Conservation (phyloP, 2,797 vertebrate genomes). For the Sciurus vulgaris region DNA sequence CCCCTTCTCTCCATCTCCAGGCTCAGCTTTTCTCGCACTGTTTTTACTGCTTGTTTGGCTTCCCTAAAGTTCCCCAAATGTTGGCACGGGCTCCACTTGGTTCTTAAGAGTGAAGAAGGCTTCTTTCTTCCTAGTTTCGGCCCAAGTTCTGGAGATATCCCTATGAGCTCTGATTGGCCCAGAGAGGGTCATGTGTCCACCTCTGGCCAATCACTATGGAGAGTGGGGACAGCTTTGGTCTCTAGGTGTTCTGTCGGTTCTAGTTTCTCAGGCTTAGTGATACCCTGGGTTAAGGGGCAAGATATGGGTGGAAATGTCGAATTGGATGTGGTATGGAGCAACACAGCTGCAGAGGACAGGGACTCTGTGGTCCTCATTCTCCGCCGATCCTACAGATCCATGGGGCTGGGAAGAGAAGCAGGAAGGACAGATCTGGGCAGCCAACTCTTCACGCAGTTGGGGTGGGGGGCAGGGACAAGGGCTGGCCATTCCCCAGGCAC, state of each 20-base stretch:
- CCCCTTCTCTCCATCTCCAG: no score
- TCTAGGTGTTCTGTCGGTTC: not conserved
- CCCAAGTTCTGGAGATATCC: not conserved
- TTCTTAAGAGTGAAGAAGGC: not conserved
- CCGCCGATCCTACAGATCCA: not conserved
- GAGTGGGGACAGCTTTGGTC: not conserved
- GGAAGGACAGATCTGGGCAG: not conserved
- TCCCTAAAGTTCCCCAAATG: not conserved
- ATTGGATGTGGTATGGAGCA: not conserved
- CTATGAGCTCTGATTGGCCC: not conserved
- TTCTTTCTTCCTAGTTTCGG: not conserved
- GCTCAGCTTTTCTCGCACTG: not conserved
- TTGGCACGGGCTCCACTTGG: not conserved
- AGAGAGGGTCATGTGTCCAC: not conserved
- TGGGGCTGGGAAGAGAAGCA: not conserved
- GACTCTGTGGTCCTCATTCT: not conserved
- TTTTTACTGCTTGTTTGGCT: not conserved
- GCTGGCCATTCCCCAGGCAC: not conserved
- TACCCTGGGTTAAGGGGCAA: not conserved
- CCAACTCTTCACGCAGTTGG: not conserved
- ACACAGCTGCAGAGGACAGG: not conserved
- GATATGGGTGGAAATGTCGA: not conserved
- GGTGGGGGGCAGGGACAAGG: not conserved
- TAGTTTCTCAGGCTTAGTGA: not conserved
- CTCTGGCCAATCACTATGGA: not conserved